Percentiles rank a stretch among this genome's conserved stretches.
Evolutionary conservation across 2,797 vertebrate species (phyloP).

Genomic region (Echiichthys vipera): DNA sequence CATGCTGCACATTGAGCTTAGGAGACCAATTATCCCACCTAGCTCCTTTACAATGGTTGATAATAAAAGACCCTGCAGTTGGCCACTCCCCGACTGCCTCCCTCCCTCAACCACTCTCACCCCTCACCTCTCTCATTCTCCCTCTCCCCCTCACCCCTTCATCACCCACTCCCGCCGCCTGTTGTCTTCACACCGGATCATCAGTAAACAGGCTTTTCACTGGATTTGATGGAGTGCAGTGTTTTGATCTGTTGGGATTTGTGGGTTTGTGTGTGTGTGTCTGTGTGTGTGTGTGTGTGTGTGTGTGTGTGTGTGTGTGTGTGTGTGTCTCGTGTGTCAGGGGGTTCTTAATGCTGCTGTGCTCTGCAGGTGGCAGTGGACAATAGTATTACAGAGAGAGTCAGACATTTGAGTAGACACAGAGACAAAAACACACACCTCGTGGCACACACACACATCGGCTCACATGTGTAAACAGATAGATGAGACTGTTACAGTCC

Average conservation of each 20-base stretch:
- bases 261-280: slow-evolving; percentile 40
- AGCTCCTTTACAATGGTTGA: slow-evolving; percentile 73
- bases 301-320: slow-evolving; percentile 39
- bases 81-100: slow-evolving; percentile 58
- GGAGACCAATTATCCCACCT: slow-evolving; percentile 83
- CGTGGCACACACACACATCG: background rate
- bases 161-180: slow-evolving; percentile 38
- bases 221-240: slow-evolving; percentile 76
- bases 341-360: slow-evolving; percentile 39
- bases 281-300: slow-evolving; percentile 21
- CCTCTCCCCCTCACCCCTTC: slow-evolving; percentile 11
- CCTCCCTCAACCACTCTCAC: slow-evolving; percentile 40
- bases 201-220: slow-evolving; percentile 77
- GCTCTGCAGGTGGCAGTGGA: slow-evolving; percentile 76
- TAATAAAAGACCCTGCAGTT: slow-evolving; percentile 71
- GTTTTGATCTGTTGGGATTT: slow-evolving; percentile 77
- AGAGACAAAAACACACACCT: slow-evolving; percentile 7
- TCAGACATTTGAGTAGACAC: slow-evolving; percentile 25
- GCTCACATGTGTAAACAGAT: slow-evolving; percentile 26
- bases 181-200: slow-evolving; percentile 71
- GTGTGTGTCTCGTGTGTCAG: too few species aligned
- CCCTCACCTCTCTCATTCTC: slow-evolving; percentile 33
- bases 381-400: slow-evolving; percentile 61
- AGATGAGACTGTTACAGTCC: slow-evolving; percentile 34
- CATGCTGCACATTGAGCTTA: slow-evolving; percentile 81